Conservation (phyloP, 1,140 invertebrate species). For the Saccostrea echinata region DNA sequence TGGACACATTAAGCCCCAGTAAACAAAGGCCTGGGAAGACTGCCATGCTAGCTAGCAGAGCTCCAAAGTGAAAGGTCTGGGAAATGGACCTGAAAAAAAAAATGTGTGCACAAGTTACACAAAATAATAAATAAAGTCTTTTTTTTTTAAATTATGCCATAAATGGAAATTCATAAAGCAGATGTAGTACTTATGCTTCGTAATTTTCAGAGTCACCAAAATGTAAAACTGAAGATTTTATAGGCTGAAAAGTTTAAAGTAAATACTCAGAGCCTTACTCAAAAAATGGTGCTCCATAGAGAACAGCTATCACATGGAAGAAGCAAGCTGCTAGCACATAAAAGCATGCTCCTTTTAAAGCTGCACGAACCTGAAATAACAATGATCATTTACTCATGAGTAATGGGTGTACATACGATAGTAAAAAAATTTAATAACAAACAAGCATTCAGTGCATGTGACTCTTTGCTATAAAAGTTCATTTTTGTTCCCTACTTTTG, state of each 20-base stretch:
- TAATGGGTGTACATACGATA: no score
- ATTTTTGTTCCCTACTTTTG: no score
- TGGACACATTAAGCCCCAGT: constrained; percentile 61
- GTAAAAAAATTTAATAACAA: no score
- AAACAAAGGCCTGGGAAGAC: constrained; percentile 82
- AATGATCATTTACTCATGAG: neutral
- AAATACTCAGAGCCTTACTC: constrained; percentile 66
- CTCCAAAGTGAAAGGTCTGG: constrained; percentile 87
- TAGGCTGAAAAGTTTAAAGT: neutral
- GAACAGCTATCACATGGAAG: constrained; percentile 83
- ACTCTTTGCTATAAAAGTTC: no score
- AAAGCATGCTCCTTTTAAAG: neutral
- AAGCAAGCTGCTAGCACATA: constrained; percentile 34
- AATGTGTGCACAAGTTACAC: neutral
- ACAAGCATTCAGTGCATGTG: no score
- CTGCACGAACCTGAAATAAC: constrained; percentile 9
- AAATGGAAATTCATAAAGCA: no score
- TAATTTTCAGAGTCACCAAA: no score
- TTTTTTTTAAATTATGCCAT: no score
- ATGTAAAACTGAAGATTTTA: neutral
- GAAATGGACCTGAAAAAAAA: constrained; percentile 61
- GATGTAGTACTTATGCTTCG: no score
- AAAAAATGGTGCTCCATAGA: constrained; percentile 88
- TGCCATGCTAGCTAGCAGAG: constrained; percentile 85
- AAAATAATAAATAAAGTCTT: no score